Evolutionary conservation across 1,140 invertebrate species (phyloP).

Genomic region (Nasonia giraulti): DNA sequence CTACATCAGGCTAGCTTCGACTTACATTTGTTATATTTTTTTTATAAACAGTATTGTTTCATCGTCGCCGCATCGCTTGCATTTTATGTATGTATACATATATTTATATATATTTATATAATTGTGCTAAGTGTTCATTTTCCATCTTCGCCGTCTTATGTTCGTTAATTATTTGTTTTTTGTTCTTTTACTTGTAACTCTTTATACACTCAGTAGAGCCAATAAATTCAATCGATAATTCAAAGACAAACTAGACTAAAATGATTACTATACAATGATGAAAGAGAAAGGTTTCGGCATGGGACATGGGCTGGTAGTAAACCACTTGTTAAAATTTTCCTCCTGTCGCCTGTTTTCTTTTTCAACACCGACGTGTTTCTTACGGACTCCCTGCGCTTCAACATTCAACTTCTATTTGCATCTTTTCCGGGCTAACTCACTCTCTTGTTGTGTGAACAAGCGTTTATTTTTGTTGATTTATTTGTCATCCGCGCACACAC

Average conservation of each 20-base stretch:
- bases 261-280: slow-evolving; percentile 70
- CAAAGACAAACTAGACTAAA: slow-evolving; percentile 67
- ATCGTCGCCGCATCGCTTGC: slow-evolving; percentile 58
- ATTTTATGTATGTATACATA: slow-evolving; percentile 58
- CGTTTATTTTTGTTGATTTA: slow-evolving; percentile 29
- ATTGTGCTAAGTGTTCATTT: slow-evolving; percentile 69
- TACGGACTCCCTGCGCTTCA: slow-evolving; percentile 21
- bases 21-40: slow-evolving; percentile 46
- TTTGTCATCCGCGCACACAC: slow-evolving; percentile 28
- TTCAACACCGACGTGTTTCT: slow-evolving; percentile 24
- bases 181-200: slow-evolving; percentile 44
- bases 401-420: slow-evolving; percentile 29
- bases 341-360: slow-evolving; percentile 57
- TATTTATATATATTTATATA: slow-evolving; percentile 57
- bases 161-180: slow-evolving; percentile 44
- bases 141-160: neutral
- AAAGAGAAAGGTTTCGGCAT: slow-evolving; percentile 65
- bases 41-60: slow-evolving; percentile 55
- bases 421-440: neutral
- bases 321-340: slow-evolving; percentile 50
- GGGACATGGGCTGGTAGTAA: slow-evolving; percentile 51
- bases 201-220: slow-evolving; percentile 69
- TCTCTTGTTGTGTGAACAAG: slow-evolving; percentile 10
- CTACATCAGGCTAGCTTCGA: slow-evolving; percentile 47
- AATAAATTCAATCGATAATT: slow-evolving; percentile 67